Conservation (phyloP, 2,888 invertebrate genomes). For the Mesorhabditis spiculigera region DNA sequence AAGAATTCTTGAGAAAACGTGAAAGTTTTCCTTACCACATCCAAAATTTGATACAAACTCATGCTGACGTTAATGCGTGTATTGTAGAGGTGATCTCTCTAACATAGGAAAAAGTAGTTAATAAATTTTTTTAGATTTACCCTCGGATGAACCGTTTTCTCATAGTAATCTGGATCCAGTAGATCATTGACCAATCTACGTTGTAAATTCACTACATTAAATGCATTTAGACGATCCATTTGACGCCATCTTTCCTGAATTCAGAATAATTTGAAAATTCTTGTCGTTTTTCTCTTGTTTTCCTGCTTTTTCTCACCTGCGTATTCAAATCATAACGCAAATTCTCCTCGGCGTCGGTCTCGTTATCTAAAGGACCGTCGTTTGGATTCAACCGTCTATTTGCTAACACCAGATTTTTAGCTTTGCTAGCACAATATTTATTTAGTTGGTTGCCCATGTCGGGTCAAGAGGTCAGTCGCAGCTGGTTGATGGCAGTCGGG, state of each 20-base stretch:
- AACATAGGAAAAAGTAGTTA: background rate
- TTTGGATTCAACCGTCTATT: no score
- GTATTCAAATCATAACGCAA: background rate
- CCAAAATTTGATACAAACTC: constrained; percentile 63
- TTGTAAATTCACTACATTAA: constrained; percentile 15
- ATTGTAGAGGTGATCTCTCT: constrained; percentile 35
- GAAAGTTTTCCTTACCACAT: constrained; percentile 58
- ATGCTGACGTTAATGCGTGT: constrained; percentile 62
- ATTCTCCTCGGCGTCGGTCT: no score
- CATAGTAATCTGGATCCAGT: constrained; percentile 49
- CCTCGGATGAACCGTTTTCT: constrained; percentile 52
- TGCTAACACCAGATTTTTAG: no score
- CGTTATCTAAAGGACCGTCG: no score
- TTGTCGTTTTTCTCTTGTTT: no score
- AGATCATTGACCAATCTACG: constrained; percentile 51
- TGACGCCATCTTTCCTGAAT: background rate
- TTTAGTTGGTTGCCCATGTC: no score
- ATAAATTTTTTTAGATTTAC: constrained; percentile 9
- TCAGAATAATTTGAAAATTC: no score
- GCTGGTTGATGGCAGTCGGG: background rate
- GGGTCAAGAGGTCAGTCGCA: no score
- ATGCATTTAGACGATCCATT: constrained; percentile 1
- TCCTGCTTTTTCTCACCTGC: background rate
- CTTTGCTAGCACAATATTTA: no score
- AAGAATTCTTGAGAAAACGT: background rate